Conservation (phyloP, 2,113 vertebrate genomes). For the Lutjanus erythropterus region DNA sequence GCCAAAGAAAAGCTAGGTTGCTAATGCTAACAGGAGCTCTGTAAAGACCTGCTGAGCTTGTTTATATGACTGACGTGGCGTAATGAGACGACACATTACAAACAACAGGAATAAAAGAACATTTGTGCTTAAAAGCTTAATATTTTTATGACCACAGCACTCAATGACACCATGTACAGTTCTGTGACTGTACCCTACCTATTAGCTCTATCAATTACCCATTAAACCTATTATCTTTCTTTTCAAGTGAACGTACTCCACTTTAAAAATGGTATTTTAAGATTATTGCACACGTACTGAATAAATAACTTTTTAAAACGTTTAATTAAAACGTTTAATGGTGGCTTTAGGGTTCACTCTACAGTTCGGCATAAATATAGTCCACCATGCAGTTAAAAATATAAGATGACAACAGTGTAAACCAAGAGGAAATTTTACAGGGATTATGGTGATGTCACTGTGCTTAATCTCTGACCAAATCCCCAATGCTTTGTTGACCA, state of each 20-base stretch:
- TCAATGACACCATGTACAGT: neutral
- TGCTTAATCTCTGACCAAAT: neutral
- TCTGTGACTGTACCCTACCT: rapidly evolving
- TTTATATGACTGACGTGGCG: constrained; percentile 72
- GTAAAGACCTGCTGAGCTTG: neutral
- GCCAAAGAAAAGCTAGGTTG: neutral
- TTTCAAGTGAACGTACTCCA: neutral
- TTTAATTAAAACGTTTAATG: neutral
- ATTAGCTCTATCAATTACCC: neutral
- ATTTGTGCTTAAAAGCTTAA: neutral
- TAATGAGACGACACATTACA: neutral
- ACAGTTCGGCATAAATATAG: neutral
- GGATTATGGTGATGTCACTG: neutral
- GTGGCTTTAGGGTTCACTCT: neutral
- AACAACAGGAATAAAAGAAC: neutral
- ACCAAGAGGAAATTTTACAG: neutral
- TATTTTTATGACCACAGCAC: neutral
- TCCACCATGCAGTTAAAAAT: neutral
- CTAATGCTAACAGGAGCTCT: constrained; percentile 34
- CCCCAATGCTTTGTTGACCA: neutral
- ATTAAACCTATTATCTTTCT: neutral
- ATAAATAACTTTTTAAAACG: no score
- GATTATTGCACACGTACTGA: neutral
- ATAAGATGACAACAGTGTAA: neutral
- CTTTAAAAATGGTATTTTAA: neutral